Evolutionary conservation across 2,888 invertebrate genomes (phyloP).

Genomic region (Drosophila multiciliata): DNA sequence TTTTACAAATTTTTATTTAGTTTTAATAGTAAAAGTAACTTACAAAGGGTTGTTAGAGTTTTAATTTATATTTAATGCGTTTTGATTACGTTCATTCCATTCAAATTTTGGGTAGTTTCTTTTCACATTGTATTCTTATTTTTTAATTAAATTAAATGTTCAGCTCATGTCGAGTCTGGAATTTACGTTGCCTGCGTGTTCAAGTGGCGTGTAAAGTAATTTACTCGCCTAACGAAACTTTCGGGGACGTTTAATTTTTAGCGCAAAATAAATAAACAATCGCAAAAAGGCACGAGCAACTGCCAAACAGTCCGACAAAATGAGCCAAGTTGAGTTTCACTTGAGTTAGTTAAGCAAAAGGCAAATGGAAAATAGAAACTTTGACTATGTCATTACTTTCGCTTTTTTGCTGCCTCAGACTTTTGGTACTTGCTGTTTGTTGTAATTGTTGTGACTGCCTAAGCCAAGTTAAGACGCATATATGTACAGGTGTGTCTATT

Average conservation of each 20-base stretch:
- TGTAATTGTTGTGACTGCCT: constrained; percentile 35
- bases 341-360: constrained; percentile 56
- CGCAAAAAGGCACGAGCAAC: constrained; percentile 37
- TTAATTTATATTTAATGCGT: constrained; percentile 3
- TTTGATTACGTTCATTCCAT: background rate
- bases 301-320: constrained; percentile 64
- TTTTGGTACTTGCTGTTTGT: constrained; percentile 23
- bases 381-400: constrained; percentile 65
- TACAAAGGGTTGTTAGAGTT: background rate
- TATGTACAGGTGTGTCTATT: constrained; percentile 46
- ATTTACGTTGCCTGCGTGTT: constrained; percentile 71
- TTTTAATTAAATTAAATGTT: constrained; percentile 74
- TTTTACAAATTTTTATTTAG: background rate
- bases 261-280: constrained; percentile 76
- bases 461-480: constrained; percentile 33
- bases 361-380: constrained; percentile 41
- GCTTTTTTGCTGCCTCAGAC: constrained; percentile 51
- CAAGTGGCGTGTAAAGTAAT: constrained; percentile 80
- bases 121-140: constrained; percentile 21
- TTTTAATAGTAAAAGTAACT: background rate
- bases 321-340: constrained; percentile 56
- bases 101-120: constrained; percentile 11
- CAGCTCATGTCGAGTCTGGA: constrained; percentile 27
- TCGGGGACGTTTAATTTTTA: constrained; percentile 67
- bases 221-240: constrained; percentile 53